Conservation (phyloP, 2,888 invertebrate species). For the Zaprionus bogoriensis region DNA sequence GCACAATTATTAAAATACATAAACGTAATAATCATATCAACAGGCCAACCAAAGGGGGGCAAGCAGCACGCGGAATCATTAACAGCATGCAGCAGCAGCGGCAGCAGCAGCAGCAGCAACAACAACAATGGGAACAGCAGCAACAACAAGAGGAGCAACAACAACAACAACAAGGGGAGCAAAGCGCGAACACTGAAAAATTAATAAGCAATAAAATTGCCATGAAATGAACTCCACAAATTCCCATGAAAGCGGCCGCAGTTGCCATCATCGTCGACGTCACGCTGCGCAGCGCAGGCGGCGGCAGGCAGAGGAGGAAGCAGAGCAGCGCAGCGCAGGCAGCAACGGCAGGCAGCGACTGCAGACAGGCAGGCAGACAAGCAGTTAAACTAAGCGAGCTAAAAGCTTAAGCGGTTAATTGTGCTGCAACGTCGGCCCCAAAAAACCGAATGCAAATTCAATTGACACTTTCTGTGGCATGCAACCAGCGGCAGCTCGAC, state of each 20-base stretch:
- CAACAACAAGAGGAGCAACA: constrained; percentile 23
- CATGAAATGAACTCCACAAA: constrained; percentile 82
- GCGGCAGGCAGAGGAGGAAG: too few species aligned
- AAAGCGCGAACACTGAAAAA: constrained; percentile 75
- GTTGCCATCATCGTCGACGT: constrained; percentile 30
- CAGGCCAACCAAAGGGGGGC: constrained; percentile 63
- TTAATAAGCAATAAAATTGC: constrained; percentile 83
- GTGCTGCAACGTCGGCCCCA: constrained; percentile 23
- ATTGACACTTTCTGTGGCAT: constrained; percentile 68
- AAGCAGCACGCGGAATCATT: constrained; percentile 62
- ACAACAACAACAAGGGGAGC: constrained; percentile 29
- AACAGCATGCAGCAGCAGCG: constrained; percentile 61
- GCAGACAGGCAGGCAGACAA: constrained; percentile 9
- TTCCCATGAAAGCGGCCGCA: constrained; percentile 80
- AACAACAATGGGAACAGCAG: constrained; percentile 12
- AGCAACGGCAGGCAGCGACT: constrained; percentile 15
- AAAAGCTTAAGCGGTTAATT: constrained; percentile 65
- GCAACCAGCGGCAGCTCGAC: constrained; percentile 20
- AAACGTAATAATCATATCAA: constrained; percentile 82
- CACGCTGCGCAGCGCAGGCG: constrained; percentile 36
- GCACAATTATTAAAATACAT: constrained; percentile 81
- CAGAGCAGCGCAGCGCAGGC: constrained; percentile 4
- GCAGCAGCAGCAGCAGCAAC: constrained; percentile 9
- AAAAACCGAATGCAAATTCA: constrained; percentile 65
- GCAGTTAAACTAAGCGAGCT: constrained; percentile 51